These are phyloP conservation scores for Drosophila mayri DNA, from an alignment of 1,140 invertebrate genomes.

Conservation along the genomic window DNA sequence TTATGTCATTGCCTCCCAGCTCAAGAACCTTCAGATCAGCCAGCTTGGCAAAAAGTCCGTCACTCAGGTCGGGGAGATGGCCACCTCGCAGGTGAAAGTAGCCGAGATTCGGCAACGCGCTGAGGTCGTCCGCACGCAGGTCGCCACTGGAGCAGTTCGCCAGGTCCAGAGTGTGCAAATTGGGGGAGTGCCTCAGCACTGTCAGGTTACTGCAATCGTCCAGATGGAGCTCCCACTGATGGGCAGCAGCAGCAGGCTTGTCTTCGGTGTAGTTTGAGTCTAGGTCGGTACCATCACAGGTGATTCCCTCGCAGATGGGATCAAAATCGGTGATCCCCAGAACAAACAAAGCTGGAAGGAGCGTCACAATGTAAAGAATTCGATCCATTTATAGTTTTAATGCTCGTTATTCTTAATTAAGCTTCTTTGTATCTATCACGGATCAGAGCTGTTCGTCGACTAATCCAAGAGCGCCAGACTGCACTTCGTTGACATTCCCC, in stretches of 20 bases:
- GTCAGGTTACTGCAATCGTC: slow-evolving; percentile 32
- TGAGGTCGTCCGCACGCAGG: slow-evolving; percentile 10
- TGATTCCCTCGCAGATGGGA: slow-evolving; percentile 9
- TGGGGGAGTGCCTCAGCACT: slow-evolving; percentile 43
- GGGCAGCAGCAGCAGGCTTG: not conserved
- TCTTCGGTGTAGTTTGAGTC: slow-evolving; percentile 12
- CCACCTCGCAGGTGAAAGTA: slow-evolving; percentile 48
- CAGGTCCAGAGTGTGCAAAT: slow-evolving; percentile 47
- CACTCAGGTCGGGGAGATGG: slow-evolving; percentile 32
- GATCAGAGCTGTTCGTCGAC: slow-evolving; percentile 5
- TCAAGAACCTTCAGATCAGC: slow-evolving; percentile 50
- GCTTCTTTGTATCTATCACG: slow-evolving; percentile 1
- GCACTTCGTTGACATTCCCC: slow-evolving; percentile 1
- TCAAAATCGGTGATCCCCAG: slow-evolving; percentile 2
- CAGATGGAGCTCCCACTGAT: slow-evolving; percentile 45
- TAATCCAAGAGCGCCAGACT: not conserved
- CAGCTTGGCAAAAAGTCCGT: slow-evolving; percentile 38
- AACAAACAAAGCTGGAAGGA: slow-evolving; percentile 11
- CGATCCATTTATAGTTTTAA: slow-evolving; percentile 15
- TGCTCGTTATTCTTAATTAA: slow-evolving; percentile 3
- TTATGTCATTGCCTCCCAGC: slow-evolving; percentile 59
- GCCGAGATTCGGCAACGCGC: slow-evolving; percentile 14
- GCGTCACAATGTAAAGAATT: slow-evolving; percentile 1
- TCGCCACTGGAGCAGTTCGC: slow-evolving; percentile 49
- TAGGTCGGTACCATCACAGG: not conserved